Percentiles rank a stretch among this genome's conserved stretches.
Conservation (phyloP, 1,140 invertebrate species). For the Homalodisca vitripennis region DNA sequence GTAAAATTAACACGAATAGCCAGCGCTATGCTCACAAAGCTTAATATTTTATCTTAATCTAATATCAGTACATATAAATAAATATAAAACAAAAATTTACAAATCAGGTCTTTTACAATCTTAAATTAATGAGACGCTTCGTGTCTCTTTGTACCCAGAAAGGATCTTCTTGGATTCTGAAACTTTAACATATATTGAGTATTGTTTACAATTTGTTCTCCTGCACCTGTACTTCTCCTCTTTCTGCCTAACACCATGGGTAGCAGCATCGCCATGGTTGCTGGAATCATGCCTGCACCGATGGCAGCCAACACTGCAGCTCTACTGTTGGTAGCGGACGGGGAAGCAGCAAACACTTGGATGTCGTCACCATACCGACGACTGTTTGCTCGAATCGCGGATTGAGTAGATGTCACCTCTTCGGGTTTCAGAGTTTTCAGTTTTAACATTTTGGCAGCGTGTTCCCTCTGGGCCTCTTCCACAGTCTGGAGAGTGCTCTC, state of each 20-base stretch:
- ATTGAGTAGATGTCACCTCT: background rate
- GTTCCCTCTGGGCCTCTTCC: constrained; percentile 57
- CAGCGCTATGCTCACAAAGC: too few relatives aligned
- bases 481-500: constrained; percentile 68
- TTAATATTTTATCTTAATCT: too few relatives aligned
- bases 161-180: too few relatives aligned
- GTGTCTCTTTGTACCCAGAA: too few relatives aligned
- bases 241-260: constrained; percentile 67
- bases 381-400: background rate
- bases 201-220: too few relatives aligned
- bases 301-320: constrained; percentile 59
- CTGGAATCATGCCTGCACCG: constrained; percentile 72
- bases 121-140: too few relatives aligned
- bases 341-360: background rate
- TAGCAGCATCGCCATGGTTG: constrained; percentile 74
- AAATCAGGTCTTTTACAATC: too few relatives aligned
- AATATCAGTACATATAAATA: too few relatives aligned
- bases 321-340: constrained; percentile 14
- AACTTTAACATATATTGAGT: too few relatives aligned
- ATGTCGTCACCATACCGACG: background rate
- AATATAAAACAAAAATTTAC: too few relatives aligned
- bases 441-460: constrained; percentile 49
- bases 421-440: constrained; percentile 36
- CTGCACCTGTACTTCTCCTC: too few relatives aligned
- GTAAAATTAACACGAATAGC: too few relatives aligned